phyloP scores from a whole-genome alignment of 2,888 invertebrate species.

The Oxycera nigricornis region DNA sequence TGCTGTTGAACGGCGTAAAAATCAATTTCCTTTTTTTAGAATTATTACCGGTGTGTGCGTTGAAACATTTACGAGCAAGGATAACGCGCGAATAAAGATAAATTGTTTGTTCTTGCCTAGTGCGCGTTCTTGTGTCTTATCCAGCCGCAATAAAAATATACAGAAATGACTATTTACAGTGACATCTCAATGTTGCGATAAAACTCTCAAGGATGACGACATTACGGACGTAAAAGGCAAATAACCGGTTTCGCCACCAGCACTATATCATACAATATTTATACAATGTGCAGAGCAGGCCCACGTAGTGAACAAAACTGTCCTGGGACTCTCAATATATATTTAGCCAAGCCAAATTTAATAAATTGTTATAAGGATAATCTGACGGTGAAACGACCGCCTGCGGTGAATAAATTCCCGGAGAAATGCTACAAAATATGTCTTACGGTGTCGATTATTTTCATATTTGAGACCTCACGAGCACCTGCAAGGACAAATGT shows the following conservation, averaged over 20 bases:
- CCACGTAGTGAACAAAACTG: too few species aligned
- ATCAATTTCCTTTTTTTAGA: constrained; percentile 39
- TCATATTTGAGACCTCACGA: too few species aligned
- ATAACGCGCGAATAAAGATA: constrained; percentile 16
- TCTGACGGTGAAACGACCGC: not conserved
- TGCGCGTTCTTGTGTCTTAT: constrained; percentile 18
- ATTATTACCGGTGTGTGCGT: constrained; percentile 32
- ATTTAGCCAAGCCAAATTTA: not conserved
- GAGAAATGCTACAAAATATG: not conserved
- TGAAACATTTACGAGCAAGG: constrained; percentile 36
- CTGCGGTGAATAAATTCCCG: not conserved
- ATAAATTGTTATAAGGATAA: constrained; percentile 13
- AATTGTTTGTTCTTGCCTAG: not conserved
- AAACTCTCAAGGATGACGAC: constrained; percentile 1
- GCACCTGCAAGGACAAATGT: too few species aligned
- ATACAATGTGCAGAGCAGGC: not conserved
- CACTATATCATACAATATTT: not conserved
- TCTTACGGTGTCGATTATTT: not conserved
- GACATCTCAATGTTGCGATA: constrained; percentile 22
- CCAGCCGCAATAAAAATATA: constrained; percentile 12
- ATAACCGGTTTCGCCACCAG: not conserved
- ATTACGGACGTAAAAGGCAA: constrained; percentile 9
- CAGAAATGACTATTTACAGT: constrained; percentile 26
- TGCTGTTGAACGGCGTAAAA: constrained; percentile 26
- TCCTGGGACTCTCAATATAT: too few species aligned